phyloP scores from a whole-genome alignment of 2,113 vertebrate genomes.

The Rhodinocichla rosea region DNA sequence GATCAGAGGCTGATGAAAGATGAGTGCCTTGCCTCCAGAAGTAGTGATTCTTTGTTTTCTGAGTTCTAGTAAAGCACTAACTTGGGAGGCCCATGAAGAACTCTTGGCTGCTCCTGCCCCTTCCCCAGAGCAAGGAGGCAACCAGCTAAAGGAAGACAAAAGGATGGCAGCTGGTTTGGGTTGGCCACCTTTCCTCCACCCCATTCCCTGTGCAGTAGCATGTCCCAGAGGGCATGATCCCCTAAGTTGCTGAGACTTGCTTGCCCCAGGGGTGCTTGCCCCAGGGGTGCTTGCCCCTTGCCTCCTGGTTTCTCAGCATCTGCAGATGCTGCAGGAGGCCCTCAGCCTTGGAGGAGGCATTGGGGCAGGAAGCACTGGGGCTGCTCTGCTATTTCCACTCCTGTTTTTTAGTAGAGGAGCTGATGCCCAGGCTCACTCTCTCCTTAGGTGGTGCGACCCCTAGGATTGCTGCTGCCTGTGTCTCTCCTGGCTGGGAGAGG shows the following conservation, averaged over 20 bases:
- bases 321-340: neutral
- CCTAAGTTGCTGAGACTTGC: neutral
- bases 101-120: neutral
- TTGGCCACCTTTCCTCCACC: neutral
- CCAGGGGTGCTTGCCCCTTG: neutral
- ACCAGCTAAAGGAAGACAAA: neutral
- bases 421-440: neutral
- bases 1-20: neutral
- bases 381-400: neutral
- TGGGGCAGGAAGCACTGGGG: neutral
- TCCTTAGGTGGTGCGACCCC: neutral
- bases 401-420: neutral
- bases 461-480: rapidly evolving
- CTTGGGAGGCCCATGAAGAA: neutral
- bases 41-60: neutral
- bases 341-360: rapidly evolving
- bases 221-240: neutral
- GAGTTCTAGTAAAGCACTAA: neutral
- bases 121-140: neutral
- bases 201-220: neutral
- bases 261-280: neutral
- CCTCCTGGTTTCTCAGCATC: neutral
- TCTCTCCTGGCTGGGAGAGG: neutral
- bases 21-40: neutral
- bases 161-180: neutral